Evolutionary conservation across 2,888 invertebrate species (phyloP).

Genomic region (Tineola bisselliella): DNA sequence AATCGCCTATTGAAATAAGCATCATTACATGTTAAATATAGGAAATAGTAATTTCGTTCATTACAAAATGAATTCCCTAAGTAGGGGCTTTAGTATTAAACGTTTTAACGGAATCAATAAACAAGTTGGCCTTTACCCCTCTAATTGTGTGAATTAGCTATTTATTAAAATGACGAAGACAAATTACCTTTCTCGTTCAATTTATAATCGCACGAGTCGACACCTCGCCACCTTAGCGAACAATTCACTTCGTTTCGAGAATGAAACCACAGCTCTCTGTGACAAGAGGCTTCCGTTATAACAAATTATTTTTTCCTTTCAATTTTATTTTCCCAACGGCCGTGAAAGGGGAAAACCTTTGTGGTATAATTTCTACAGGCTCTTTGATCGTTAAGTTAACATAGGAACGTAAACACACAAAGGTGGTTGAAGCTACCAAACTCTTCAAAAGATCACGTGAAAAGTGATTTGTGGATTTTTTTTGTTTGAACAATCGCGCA

Average conservation of each 20-base stretch:
- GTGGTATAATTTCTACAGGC: conserved; percentile 11
- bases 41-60: neutral
- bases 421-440: conserved; percentile 10
- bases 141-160: conserved; percentile 14
- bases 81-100: neutral
- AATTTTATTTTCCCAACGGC: conserved; percentile 12
- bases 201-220: conserved; percentile 9
- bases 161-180: conserved; percentile 14
- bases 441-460: conserved; percentile 12
- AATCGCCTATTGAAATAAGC: too few species aligned
- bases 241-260: conserved; percentile 12
- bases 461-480: conserved; percentile 11
- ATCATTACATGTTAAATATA: neutral
- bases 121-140: neutral
- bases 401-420: conserved; percentile 11
- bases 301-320: conserved; percentile 24
- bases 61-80: neutral
- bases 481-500: conserved; percentile 4
- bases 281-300: conserved; percentile 24
- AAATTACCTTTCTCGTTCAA: conserved; percentile 9
- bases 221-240: conserved; percentile 7
- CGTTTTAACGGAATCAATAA: conserved; percentile 11
- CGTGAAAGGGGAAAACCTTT: conserved; percentile 10
- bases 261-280: conserved; percentile 23
- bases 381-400: conserved; percentile 13